Evolutionary conservation across 2,888 invertebrate species (phyloP), one percentile per base, ranked within the genome.

Genomic region (Ophraella communa): DNA sequence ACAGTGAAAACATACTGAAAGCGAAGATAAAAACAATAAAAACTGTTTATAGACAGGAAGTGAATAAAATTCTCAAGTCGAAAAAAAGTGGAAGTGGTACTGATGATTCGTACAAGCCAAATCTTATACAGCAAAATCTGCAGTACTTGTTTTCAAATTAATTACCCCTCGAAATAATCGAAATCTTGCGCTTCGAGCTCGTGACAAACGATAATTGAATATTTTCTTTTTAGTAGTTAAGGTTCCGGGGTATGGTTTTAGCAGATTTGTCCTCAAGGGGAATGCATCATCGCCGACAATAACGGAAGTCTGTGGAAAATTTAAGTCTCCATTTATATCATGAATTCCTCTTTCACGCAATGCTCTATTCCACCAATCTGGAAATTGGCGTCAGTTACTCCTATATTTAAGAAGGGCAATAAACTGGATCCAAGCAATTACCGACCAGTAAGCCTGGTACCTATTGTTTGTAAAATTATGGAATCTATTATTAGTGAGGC

Each of bases 51-150:
- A 70, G 71, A 64, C 74, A 73, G 68, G 72, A 77, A 74, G 68
- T 71, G 70, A 69, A 63, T 67, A 76, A 77, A 74, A 72, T 76
- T 73, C 56, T n/a, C 23, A 74, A 75, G 71, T 74, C 73, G 69
- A 73, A 75, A 66, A 72, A 73, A 71, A 74, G 74, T 70, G 73
- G 69, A 7, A 69, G 68, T 68, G 72, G 73, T 56, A 57, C 66
- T 35, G 59, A 69, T 30, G 68, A 74, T 10, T 35, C 73, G 8
- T 82, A 82, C 62, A 69, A 59, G 30, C 82, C 82, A 0, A 77
- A 71, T 70, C 71, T 76, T 71, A 67, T 73, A 64, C 76, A 77
- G 30, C 18, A 58, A 47, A 20, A 30, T 18, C 17, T 21, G 24
- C 23, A 47, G 17, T 14, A 33, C 39, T 24, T n/a, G 47, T 14